These are phyloP conservation scores for Antennarius maculatus DNA, from an alignment of 2,797 vertebrate genomes.

Conservation along the genomic window DNA sequence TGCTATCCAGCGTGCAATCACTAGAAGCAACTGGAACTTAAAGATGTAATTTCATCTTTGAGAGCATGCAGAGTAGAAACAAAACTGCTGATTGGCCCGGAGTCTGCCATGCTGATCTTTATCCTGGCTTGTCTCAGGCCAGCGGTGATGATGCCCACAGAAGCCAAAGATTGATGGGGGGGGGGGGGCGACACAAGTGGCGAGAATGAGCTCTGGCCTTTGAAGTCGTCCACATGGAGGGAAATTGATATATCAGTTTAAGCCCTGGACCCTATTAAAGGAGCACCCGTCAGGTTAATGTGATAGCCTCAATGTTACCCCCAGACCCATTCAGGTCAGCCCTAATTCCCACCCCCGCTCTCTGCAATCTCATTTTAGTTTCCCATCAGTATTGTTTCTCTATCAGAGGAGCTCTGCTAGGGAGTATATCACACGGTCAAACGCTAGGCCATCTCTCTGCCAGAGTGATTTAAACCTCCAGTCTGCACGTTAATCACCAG, in stretches of 20 bases:
- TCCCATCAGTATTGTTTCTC: constrained; percentile 80
- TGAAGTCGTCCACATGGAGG: constrained; percentile 93
- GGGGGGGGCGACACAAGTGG: constrained; percentile 85
- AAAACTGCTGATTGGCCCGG: constrained; percentile 58
- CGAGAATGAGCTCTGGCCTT: constrained; percentile 88
- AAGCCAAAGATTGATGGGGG: constrained; percentile 94
- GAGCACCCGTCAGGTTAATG: constrained; percentile 85
- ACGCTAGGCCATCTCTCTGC: constrained; percentile 68
- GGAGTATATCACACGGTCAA: constrained; percentile 78
- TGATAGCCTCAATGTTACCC: constrained; percentile 83
- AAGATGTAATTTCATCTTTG: constrained; percentile 30
- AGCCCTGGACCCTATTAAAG: constrained; percentile 87
- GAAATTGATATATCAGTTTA: constrained; percentile 97
- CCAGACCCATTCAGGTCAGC: constrained; percentile 76
- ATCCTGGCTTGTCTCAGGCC: constrained; percentile 70
- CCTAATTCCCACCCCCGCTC: constrained; percentile 75
- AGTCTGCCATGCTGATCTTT: constrained; percentile 58
- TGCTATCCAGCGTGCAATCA: neutral
- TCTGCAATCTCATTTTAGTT: constrained; percentile 79
- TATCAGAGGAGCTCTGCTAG: constrained; percentile 66
- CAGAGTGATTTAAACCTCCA: constrained; percentile 75
- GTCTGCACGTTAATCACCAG: constrained; percentile 73
- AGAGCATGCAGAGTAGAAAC: constrained; percentile 41
- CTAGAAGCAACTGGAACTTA: constrained; percentile 28
- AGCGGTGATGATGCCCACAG: constrained; percentile 79